phyloP scores from a whole-genome alignment of 2,888 invertebrate genomes.

The Eupithecia inturbata region DNA sequence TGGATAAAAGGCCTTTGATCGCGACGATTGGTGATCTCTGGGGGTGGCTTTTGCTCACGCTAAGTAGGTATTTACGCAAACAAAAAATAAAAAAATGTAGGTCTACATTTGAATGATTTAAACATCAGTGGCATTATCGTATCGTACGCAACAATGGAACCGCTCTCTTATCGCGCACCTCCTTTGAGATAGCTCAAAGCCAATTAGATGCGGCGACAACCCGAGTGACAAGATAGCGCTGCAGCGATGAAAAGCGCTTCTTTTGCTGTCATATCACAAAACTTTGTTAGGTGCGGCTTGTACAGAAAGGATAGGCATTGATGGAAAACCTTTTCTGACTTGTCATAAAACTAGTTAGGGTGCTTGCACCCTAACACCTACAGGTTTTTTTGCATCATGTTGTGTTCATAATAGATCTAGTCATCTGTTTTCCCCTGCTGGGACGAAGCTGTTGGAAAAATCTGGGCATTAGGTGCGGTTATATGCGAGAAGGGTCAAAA shows the following conservation, averaged over 20 bases:
- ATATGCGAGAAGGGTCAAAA: not conserved
- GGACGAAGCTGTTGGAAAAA: not conserved
- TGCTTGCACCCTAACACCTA: not conserved
- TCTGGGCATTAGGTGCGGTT: not conserved
- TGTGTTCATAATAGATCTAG: not conserved
- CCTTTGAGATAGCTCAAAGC: conserved; percentile 79
- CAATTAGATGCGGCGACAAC: conserved; percentile 79
- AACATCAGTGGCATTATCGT: conserved; percentile 24
- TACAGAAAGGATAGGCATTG: not conserved
- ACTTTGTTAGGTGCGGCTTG: conserved; percentile 52
- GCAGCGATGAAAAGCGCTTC: conserved; percentile 55
- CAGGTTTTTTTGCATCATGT: not conserved
- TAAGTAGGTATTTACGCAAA: not conserved
- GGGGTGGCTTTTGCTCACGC: not conserved
- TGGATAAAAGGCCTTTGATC: not conserved
- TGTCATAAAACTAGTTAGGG: not conserved
- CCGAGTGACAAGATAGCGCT: conserved; percentile 56
- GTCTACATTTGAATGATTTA: not conserved
- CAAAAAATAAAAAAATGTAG: not conserved
- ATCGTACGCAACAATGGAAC: conserved; percentile 54
- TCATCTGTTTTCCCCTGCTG: not conserved
- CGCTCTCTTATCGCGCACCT: conserved; percentile 57
- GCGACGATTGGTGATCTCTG: not conserved
- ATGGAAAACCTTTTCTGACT: not conserved
- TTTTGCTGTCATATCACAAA: conserved; percentile 48